A percentile compares a stretch with the other conserved stretches of the same genome.
These are phyloP conservation scores for Morone chrysops DNA, from an alignment of 2,113 vertebrate genomes.

Conservation along the genomic window DNA sequence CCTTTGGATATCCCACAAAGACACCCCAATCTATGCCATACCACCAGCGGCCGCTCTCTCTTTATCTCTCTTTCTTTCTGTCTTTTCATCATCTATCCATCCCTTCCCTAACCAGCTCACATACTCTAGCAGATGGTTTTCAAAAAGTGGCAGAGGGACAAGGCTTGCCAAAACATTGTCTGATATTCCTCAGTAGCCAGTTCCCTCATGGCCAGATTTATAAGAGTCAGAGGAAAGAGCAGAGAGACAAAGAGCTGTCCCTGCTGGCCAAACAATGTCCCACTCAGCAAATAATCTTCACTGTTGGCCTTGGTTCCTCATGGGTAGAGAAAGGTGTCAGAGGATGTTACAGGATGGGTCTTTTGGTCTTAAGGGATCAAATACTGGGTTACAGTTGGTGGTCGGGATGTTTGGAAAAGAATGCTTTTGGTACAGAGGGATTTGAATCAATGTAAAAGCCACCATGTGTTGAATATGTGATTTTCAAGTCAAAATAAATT, in stretches of 20 bases:
- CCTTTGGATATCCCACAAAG: slow-evolving; percentile 69
- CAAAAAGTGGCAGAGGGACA: slow-evolving; percentile 44
- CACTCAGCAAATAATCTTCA: slow-evolving; percentile 60
- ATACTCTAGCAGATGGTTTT: slow-evolving; percentile 65
- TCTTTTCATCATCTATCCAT: slow-evolving; percentile 39
- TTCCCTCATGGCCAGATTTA: slow-evolving; percentile 53
- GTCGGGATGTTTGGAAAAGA: neutral
- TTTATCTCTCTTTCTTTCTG: slow-evolving; percentile 23
- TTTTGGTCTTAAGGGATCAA: slow-evolving; percentile 25
- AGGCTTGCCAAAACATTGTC: slow-evolving; percentile 63
- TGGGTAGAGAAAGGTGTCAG: slow-evolving; percentile 36
- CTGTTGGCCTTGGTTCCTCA: slow-evolving; percentile 37
- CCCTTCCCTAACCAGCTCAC: slow-evolving; percentile 41
- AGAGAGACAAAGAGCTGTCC: slow-evolving; percentile 50
- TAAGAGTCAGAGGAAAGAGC: slow-evolving; percentile 44
- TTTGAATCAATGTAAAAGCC: neutral
- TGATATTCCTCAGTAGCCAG: slow-evolving; percentile 53
- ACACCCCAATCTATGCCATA: slow-evolving; percentile 42
- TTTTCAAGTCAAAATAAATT: neutral
- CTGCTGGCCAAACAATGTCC: slow-evolving; percentile 38
- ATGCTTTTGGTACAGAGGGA: neutral
- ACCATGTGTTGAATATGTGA: neutral
- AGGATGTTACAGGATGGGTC: neutral
- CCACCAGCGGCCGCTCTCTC: slow-evolving; percentile 29
- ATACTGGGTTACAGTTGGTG: neutral